Conservation (phyloP, 92 coral and sea anemone genomes). For the Palythoa grandis region DNA sequence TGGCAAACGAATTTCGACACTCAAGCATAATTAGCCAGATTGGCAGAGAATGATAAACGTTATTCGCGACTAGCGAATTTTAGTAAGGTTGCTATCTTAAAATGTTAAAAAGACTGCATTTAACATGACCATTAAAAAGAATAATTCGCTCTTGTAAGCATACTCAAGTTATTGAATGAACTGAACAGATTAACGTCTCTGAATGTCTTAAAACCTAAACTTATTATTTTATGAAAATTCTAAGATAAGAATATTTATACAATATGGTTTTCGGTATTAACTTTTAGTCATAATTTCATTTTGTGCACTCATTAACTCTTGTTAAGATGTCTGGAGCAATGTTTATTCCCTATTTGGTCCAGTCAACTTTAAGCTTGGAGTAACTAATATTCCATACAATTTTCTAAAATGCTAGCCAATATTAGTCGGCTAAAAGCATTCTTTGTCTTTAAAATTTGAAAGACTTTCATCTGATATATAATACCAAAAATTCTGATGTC, state of each 20-base stretch:
- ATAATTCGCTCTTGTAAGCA: background rate
- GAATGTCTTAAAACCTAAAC: background rate
- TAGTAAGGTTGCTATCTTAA: background rate
- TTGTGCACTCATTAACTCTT: slow-evolving; percentile 30
- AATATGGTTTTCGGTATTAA: background rate
- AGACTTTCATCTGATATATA: background rate
- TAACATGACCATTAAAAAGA: background rate
- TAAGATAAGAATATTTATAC: slow-evolving; percentile 29
- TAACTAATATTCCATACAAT: background rate
- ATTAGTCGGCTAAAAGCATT: background rate
- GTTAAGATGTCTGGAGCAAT: slow-evolving; percentile 36
- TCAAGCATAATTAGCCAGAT: background rate
- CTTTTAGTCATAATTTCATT: slow-evolving; percentile 40
- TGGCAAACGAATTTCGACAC: slow-evolving; percentile 11
- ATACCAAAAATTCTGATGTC: background rate
- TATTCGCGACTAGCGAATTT: background rate
- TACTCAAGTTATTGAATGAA: background rate
- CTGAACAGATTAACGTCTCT: slow-evolving; percentile 20
- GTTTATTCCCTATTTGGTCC: background rate
- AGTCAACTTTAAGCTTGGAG: slow-evolving; percentile 1
- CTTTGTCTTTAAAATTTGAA: background rate
- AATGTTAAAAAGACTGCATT: background rate
- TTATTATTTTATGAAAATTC: slow-evolving; percentile 8
- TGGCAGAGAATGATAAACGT: background rate
- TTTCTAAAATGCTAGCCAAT: slow-evolving; percentile 5